Percentiles rank a stretch among this genome's conserved stretches.
phyloP scores from a whole-genome alignment of 2,888 invertebrate genomes.

The Zygogramma bicolorata region DNA sequence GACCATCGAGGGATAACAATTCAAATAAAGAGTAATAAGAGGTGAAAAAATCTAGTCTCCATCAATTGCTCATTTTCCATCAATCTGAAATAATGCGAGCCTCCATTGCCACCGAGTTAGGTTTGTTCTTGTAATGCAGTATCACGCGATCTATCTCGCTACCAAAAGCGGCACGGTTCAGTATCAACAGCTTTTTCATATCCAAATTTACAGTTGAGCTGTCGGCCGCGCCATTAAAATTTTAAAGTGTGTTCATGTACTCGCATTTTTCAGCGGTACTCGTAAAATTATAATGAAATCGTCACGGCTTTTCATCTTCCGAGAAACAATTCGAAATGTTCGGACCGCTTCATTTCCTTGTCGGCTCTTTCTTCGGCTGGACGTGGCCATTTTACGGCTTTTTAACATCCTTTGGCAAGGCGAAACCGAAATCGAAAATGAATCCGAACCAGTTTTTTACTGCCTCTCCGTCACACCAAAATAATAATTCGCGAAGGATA shows the following conservation, averaged over 20 bases:
- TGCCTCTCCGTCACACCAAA: constrained; percentile 13
- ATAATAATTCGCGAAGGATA: neutral
- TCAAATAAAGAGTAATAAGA: too few relatives aligned
- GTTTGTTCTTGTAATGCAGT: neutral
- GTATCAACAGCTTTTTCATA: neutral
- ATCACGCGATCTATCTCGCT: neutral
- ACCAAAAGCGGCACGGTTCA: neutral
- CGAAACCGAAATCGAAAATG: constrained; percentile 49
- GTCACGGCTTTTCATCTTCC: constrained; percentile 15
- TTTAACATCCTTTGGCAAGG: constrained; percentile 29
- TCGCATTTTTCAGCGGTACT: neutral
- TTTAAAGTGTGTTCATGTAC: constrained; percentile 1
- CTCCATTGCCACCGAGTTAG: too few relatives aligned
- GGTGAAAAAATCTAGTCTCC: too few relatives aligned
- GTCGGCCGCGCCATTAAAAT: neutral
- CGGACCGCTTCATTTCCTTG: constrained; percentile 6
- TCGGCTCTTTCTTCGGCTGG: constrained; percentile 5
- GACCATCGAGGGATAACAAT: too few relatives aligned
- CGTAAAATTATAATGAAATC: constrained; percentile 8
- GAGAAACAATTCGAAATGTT: constrained; percentile 13
- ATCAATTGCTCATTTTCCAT: too few relatives aligned
- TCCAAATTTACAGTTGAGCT: neutral
- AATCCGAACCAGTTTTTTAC: constrained; percentile 46
- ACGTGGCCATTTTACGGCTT: constrained; percentile 29
- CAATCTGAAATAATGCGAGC: too few relatives aligned